phyloP scores from a whole-genome alignment of 2,797 vertebrate genomes.

The Aplochiton taeniatus region DNA sequence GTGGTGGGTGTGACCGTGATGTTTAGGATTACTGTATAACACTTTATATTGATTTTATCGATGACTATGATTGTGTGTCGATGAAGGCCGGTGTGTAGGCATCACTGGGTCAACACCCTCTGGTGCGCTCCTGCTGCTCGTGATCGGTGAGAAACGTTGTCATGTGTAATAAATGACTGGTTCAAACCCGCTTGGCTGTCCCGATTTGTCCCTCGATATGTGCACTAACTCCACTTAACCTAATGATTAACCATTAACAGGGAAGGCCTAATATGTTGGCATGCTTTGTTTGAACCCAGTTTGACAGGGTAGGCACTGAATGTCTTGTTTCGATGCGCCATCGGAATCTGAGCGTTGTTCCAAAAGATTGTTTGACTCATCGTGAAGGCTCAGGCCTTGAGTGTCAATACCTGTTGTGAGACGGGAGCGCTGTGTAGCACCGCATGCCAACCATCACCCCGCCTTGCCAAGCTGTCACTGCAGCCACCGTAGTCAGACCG shows the following conservation, averaged over 20 bases:
- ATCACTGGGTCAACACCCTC: constrained; percentile 61
- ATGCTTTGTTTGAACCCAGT: too few relatives aligned
- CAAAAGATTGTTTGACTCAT: too few relatives aligned
- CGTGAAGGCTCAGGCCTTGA: too few relatives aligned
- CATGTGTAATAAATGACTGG: constrained; percentile 76
- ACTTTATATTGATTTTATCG: constrained; percentile 52
- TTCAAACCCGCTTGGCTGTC: constrained; percentile 31
- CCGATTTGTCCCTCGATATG: constrained; percentile 22
- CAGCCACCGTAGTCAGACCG: constrained; percentile 23
- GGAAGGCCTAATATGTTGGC: not conserved
- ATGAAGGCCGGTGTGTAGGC: constrained; percentile 59
- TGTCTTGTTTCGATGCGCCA: too few relatives aligned
- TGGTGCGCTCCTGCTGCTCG: constrained; percentile 61
- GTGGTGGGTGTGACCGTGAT: constrained; percentile 40
- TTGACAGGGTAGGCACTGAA: too few relatives aligned
- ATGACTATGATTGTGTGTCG: constrained; percentile 66
- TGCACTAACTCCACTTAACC: not conserved
- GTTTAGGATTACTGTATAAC: constrained; percentile 40
- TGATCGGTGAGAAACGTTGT: constrained; percentile 72
- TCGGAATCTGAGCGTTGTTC: too few relatives aligned
- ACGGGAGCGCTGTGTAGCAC: too few relatives aligned
- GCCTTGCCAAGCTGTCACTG: not conserved
- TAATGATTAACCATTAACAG: not conserved
- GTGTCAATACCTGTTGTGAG: too few relatives aligned
- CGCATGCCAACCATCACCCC: not conserved